Base-by-base conservation (phyloP, 2,888 invertebrate species). In the Xestia c-nigrum region DNA sequence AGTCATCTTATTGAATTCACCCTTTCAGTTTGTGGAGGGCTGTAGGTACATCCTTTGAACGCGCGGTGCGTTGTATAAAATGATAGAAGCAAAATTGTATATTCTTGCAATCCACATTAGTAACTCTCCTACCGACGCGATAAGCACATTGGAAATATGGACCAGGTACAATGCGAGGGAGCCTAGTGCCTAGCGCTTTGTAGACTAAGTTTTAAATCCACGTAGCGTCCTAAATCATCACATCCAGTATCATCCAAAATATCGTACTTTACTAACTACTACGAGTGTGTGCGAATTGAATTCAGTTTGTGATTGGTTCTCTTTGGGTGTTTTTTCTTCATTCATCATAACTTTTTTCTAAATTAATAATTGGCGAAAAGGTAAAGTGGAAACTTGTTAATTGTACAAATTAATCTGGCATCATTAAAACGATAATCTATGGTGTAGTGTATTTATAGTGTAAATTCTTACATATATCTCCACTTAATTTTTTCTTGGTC, bases 331-430 rank as follows among this genome's bases (percentile, higher is more conserved):
- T 43, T 64, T 64, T 64, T 43, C n/a, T 84, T 85, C 78, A 77
- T 78, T 61, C 40, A 78, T 69, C 78, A 73, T 84, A 84, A 85
- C 79, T 76, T 38, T 71, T 74, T 86, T 85, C 78, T 69, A 90
- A 89, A 90, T 88, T 88, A 78, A 47, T 78, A 77, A 84, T 84
- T 84, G 74, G 84, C 72, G 24, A 66, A 47, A 38, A 69, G 74
- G 76, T 76, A 74, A 72, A 55, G 6, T 64, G 24, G 31, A 72
- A 40, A 52, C 40, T 57, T 74, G 21, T 72, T 72, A 59, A 75
- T 40, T 80, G 68, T 76, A 75, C 64, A 87, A 55, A 74, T 16
- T n/a, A 52, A 61, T 59, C n/a, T 61, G 24, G 64, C 12, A 70
- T 61, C n/a, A 40, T 31, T 38, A 24, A 47, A 66, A 69, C 19